A percentile compares a stretch with the other conserved stretches of the same genome.
Evolutionary conservation across 1,140 invertebrate genomes (phyloP).

Genomic region (Neotoxoptera formosana): DNA sequence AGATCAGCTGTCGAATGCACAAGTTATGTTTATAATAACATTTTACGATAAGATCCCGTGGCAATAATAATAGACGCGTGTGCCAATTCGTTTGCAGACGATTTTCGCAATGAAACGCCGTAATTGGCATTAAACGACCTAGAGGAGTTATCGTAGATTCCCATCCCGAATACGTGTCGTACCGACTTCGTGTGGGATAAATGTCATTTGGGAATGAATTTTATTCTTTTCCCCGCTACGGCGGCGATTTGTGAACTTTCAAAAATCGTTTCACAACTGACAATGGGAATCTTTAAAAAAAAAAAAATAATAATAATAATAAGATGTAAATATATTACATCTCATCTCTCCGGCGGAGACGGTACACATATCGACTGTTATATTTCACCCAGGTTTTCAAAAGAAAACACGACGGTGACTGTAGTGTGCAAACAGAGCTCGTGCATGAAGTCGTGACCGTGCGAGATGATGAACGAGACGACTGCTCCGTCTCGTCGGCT

Average conservation of each 20-base stretch:
- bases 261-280: slow-evolving; percentile 14
- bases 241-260: background rate
- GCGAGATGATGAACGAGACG: background rate
- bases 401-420: slow-evolving; percentile 27
- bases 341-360: background rate
- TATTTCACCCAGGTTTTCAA: slow-evolving; percentile 36
- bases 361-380: slow-evolving; percentile 33
- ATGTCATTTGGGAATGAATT: slow-evolving; percentile 5
- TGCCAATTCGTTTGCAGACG: background rate
- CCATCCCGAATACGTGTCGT: background rate
- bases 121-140: slow-evolving; percentile 34
- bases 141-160: background rate
- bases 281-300: background rate
- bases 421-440: background rate
- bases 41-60: slow-evolving; percentile 6
- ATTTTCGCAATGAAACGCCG: slow-evolving; percentile 4
- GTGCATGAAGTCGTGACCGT: slow-evolving; percentile 53
- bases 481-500: background rate
- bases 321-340: background rate
- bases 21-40: slow-evolving; percentile 1
- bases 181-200: background rate
- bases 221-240: background rate
- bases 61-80: background rate
- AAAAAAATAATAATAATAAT: background rate
- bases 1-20: background rate